Percentiles rank a stretch among this genome's conserved stretches.
These are phyloP conservation scores for Amniataba percoides DNA, from an alignment of 2,797 vertebrate genomes.

Conservation along the genomic window DNA sequence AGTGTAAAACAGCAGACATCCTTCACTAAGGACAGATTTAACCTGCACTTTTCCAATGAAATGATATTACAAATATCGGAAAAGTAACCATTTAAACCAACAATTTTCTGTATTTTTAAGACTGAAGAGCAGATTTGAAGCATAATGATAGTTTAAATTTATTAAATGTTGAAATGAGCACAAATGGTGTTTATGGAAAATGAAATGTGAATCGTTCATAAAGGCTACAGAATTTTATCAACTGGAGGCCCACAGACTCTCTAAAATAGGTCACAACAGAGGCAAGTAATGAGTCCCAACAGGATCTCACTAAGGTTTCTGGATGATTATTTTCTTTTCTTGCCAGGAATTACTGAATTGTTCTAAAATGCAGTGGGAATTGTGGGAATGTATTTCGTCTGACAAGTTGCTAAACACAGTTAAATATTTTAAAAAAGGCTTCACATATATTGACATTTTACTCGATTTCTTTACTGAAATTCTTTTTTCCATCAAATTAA, in stretches of 20 bases:
- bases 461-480: neutral
- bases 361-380: neutral
- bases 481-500: neutral
- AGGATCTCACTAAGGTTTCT: neutral
- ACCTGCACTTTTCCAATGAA: neutral
- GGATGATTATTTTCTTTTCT: neutral
- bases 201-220: neutral
- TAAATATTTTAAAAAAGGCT: neutral
- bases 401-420: neutral
- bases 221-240: neutral
- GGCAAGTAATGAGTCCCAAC: neutral
- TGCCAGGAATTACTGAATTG: neutral
- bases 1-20: neutral
- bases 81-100: neutral
- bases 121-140: neutral
- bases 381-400: neutral
- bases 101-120: neutral
- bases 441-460: conserved; percentile 2
- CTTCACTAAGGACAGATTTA: conserved; percentile 1
- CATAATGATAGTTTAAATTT: neutral
- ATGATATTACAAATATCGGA: neutral
- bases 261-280: neutral
- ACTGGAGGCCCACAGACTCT: neutral
- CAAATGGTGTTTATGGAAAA: neutral
- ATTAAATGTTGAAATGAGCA: neutral